Evolutionary conservation across 1,140 invertebrate genomes (phyloP).

Genomic region (Drosophila albomicans): DNA sequence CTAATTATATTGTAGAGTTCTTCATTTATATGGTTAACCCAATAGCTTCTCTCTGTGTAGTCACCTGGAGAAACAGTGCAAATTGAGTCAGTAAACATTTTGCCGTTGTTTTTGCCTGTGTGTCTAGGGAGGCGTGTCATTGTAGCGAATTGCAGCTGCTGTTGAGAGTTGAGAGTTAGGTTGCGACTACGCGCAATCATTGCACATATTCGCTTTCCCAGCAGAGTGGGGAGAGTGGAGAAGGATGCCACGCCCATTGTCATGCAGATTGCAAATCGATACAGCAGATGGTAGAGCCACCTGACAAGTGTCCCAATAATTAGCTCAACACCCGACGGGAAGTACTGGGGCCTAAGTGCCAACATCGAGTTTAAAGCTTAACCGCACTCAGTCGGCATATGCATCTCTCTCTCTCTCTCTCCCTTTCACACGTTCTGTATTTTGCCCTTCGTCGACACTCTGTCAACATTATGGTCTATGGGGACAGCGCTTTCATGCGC

Average conservation of each 20-base stretch:
- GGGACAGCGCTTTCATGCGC: conserved; percentile 22
- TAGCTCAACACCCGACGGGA: conserved; percentile 18
- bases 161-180: conserved; percentile 28
- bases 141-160: conserved; percentile 35
- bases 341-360: neutral
- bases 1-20: no score
- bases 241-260: conserved; percentile 22
- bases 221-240: neutral
- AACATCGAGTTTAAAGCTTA: conserved; percentile 7
- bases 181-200: conserved; percentile 28
- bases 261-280: conserved; percentile 46
- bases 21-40: no score
- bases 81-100: conserved; percentile 13
- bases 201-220: conserved; percentile 19
- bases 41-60: conserved; percentile 13
- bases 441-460: no score
- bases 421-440: neutral
- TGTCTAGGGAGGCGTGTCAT: conserved; percentile 9
- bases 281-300: conserved; percentile 11
- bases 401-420: neutral
- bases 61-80: neutral
- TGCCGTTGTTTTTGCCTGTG: conserved; percentile 3
- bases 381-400: neutral
- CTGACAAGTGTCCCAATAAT: conserved; percentile 35
- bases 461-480: conserved; percentile 16